These are phyloP conservation scores for Drosophila ambigua DNA, from an alignment of 1,140 invertebrate species.

Conservation along the genomic window DNA sequence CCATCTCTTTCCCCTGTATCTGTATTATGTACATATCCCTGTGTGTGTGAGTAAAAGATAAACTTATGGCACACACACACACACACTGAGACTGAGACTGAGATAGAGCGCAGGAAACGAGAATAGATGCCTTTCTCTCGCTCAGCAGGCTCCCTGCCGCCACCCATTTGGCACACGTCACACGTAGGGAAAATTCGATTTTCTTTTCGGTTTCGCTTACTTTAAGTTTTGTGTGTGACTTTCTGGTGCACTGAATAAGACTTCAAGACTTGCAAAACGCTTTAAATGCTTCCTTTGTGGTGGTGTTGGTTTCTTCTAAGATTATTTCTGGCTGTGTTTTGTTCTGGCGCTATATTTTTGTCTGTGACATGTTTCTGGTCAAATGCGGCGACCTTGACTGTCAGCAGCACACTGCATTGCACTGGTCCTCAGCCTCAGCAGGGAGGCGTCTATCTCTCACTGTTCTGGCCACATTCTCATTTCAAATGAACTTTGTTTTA, in stretches of 20 bases:
- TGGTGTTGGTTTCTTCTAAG: constrained; percentile 22
- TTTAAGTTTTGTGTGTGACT: constrained; percentile 47
- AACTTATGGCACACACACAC: constrained; percentile 28
- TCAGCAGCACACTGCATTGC: constrained; percentile 49
- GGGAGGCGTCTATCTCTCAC: constrained; percentile 33
- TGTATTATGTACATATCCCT: constrained; percentile 26
- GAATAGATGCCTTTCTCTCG: constrained; percentile 13
- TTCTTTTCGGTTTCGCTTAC: constrained; percentile 56
- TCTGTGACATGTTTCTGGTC: constrained; percentile 61
- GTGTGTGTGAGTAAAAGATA: constrained; percentile 49
- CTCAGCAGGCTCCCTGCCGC: constrained; percentile 20
- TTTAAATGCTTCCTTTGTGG: constrained; percentile 11
- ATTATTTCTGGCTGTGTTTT: constrained; percentile 9
- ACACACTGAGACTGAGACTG: too few species aligned
- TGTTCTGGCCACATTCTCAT: constrained; percentile 27
- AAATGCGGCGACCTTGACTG: constrained; percentile 63
- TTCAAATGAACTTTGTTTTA: neutral
- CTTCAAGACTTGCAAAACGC: constrained; percentile 15
- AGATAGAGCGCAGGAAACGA: neutral
- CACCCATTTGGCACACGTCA: constrained; percentile 1
- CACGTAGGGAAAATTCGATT: constrained; percentile 39
- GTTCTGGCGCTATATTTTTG: constrained; percentile 53
- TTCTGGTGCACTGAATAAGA: constrained; percentile 22
- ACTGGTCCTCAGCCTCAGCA: constrained; percentile 22
- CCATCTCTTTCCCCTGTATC: constrained; percentile 16